Evolutionary conservation across 2,888 invertebrate genomes (phyloP).

Genomic region (Amiota minor): DNA sequence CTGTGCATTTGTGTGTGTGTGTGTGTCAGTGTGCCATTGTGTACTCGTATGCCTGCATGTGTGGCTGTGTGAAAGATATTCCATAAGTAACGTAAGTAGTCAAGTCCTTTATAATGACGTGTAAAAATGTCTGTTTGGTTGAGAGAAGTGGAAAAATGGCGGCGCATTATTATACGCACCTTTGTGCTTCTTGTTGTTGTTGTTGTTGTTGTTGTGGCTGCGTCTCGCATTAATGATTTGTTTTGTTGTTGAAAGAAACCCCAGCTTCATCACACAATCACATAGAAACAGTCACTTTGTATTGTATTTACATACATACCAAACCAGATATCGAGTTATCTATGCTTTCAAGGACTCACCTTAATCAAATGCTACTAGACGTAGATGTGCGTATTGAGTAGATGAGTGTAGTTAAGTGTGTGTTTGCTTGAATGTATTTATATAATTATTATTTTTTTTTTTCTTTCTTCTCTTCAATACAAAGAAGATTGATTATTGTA

Average conservation of each 20-base stretch:
- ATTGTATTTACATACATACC: neutral
- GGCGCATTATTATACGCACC: neutral
- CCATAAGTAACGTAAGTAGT: too few species aligned
- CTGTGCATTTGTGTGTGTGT: too few species aligned
- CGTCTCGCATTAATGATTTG: neutral
- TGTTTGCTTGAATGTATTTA: neutral
- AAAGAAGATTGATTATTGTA: conserved; percentile 61
- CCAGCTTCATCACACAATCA: neutral
- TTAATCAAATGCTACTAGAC: neutral
- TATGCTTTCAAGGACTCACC: conserved; percentile 13
- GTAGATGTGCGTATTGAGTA: neutral
- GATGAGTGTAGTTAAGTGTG: neutral
- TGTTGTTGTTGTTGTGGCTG: conserved; percentile 1
- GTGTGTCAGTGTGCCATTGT: too few species aligned
- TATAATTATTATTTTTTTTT: neutral
- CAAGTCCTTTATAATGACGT: too few species aligned
- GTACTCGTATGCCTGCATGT: too few species aligned
- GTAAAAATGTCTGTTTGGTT: too few species aligned
- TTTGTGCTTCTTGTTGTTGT: too few species aligned
- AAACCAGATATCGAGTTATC: neutral
- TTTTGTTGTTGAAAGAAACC: neutral
- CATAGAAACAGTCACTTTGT: neutral
- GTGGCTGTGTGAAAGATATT: neutral
- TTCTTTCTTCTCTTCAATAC: neutral
- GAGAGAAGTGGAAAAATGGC: too few species aligned